Conservation (phyloP, 1,140 invertebrate species). For the Drosophila lini region DNA sequence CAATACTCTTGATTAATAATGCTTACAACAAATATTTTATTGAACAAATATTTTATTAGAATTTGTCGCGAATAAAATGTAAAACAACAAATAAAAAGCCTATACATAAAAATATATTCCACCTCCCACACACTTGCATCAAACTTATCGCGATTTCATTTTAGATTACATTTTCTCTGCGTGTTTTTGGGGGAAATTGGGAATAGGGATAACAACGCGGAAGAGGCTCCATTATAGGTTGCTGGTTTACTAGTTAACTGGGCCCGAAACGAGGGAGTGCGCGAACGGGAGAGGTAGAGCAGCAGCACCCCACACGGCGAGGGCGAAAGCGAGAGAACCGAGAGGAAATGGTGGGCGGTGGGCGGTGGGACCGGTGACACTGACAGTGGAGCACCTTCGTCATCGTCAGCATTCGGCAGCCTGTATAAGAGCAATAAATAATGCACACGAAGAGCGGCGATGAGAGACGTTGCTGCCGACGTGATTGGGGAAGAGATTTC, state of each 20-base stretch:
- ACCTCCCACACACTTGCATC: neutral
- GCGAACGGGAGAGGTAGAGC: conserved; percentile 11
- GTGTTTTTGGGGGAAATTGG: conserved; percentile 13
- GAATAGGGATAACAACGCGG: conserved; percentile 55
- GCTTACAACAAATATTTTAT: neutral
- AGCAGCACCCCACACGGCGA: neutral
- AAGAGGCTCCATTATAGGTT: conserved; percentile 71
- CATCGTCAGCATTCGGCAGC: conserved; percentile 50
- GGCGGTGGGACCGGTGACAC: conserved; percentile 39
- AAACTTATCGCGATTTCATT: neutral
- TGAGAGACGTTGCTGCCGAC: conserved; percentile 2
- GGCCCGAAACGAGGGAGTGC: conserved; percentile 38
- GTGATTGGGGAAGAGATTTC: conserved; percentile 26
- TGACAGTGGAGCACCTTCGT: conserved; percentile 56
- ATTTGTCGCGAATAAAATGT: too few species aligned
- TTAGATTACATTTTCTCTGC: conserved; percentile 14
- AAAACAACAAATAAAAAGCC: too few species aligned
- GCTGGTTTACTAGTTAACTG: conserved; percentile 69
- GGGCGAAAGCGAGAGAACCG: conserved; percentile 10
- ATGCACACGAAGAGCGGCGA: conserved; percentile 52
- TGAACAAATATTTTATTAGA: too few species aligned
- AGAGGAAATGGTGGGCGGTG: neutral
- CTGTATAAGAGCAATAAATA: conserved; percentile 65
- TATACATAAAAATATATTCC: too few species aligned
- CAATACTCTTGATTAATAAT: neutral